These are phyloP conservation scores for Rhyacichthys aspro DNA, from an alignment of 2,797 vertebrate genomes.

Conservation along the genomic window DNA sequence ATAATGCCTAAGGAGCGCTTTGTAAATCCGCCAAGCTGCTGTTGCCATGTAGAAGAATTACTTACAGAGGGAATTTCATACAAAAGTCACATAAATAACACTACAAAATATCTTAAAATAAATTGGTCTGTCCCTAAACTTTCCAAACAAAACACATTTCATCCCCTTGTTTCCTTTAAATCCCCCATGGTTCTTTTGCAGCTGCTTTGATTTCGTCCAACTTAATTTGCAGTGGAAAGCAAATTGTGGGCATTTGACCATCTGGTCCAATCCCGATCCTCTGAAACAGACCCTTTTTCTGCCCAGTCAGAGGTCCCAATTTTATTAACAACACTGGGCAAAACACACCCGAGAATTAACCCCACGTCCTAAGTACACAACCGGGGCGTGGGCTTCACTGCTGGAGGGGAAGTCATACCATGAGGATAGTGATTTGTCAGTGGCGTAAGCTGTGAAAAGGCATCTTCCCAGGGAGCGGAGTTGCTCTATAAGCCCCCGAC, in stretches of 20 bases:
- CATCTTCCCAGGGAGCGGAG: slow-evolving; percentile 55
- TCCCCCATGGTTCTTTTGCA: slow-evolving; percentile 53
- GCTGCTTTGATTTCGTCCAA: slow-evolving; percentile 69
- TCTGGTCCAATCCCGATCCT: slow-evolving; percentile 69
- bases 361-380: slow-evolving; percentile 52
- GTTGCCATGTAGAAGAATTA: slow-evolving; percentile 25
- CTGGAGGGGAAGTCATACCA: slow-evolving; percentile 61
- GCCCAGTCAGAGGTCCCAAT: slow-evolving; percentile 73
- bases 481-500: slow-evolving; percentile 58
- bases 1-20: slow-evolving; percentile 36
- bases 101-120: neutral
- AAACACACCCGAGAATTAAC: slow-evolving; percentile 72
- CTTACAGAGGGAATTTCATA: too few relatives aligned
- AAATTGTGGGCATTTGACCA: slow-evolving; percentile 78
- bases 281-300: slow-evolving; percentile 69
- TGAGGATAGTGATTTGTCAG: slow-evolving; percentile 76
- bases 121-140: slow-evolving; percentile 20
- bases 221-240: slow-evolving; percentile 70
- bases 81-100: too few relatives aligned
- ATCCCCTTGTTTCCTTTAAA: slow-evolving; percentile 39
- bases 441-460: slow-evolving; percentile 65
- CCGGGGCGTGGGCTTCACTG: slow-evolving; percentile 41
- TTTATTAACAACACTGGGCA: slow-evolving; percentile 72
- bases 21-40: slow-evolving; percentile 28
- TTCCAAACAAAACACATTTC: slow-evolving; percentile 42